phyloP scores from a whole-genome alignment of 2,797 vertebrate genomes.

The Sebastes alutus region DNA sequence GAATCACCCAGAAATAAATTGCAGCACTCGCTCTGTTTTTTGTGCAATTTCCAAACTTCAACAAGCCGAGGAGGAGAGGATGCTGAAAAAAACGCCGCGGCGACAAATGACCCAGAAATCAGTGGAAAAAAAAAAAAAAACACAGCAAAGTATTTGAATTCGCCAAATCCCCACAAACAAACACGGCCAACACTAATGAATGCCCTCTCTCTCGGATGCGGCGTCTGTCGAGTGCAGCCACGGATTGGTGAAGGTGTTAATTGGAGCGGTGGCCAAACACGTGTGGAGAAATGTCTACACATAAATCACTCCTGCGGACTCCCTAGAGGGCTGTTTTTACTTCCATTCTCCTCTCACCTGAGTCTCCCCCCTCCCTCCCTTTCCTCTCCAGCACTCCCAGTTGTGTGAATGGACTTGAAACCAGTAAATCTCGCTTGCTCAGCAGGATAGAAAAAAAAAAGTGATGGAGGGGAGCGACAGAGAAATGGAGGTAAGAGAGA shows the following conservation, averaged over 20 bases:
- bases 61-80: background rate
- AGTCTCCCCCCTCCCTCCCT: background rate
- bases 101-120: constrained; percentile 51
- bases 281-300: constrained; percentile 55
- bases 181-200: constrained; percentile 46
- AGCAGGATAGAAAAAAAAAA: constrained; percentile 44
- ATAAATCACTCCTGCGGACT: constrained; percentile 57
- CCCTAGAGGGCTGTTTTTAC: constrained; percentile 28
- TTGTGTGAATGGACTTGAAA: constrained; percentile 47
- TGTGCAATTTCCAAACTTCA: constrained; percentile 1
- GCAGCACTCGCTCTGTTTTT: background rate
- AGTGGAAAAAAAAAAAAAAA: background rate
- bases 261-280: constrained; percentile 57
- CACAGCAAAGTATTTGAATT: constrained; percentile 39
- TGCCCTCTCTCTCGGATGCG: constrained; percentile 13
- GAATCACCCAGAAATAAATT: background rate
- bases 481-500: constrained; percentile 32
- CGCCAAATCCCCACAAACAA: constrained; percentile 40
- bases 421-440: constrained; percentile 64
- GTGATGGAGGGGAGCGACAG: constrained; percentile 37
- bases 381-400: constrained; percentile 5
- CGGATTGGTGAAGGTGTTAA: constrained; percentile 63
- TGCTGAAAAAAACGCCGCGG: constrained; percentile 22
- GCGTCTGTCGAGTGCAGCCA: constrained; percentile 44
- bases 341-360: background rate